These are phyloP conservation scores for Dipus sagitta DNA, from an alignment of 2,797 vertebrate genomes.

Conservation along the genomic window DNA sequence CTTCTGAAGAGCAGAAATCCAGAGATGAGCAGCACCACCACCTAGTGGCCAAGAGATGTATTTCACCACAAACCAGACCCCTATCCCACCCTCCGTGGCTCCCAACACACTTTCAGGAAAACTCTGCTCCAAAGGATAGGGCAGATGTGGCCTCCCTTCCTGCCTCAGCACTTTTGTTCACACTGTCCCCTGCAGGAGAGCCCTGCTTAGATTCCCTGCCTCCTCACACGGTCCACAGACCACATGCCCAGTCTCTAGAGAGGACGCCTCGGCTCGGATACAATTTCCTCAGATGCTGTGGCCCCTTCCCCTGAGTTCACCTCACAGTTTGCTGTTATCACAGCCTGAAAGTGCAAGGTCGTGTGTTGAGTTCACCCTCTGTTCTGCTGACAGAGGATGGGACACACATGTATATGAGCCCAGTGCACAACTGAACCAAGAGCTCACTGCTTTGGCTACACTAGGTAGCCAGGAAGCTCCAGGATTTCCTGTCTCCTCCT, in stretches of 20 bases:
- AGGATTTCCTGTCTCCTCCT: no score
- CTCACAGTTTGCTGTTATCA: neutral
- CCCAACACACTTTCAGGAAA: neutral
- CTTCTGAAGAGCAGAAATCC: neutral
- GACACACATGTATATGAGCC: rapidly evolving
- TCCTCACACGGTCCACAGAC: neutral
- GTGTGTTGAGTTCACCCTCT: neutral
- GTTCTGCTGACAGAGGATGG: rapidly evolving
- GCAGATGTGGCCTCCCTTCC: neutral
- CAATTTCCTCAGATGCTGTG: no score
- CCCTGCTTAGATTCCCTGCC: neutral
- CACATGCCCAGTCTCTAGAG: neutral
- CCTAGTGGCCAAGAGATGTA: neutral
- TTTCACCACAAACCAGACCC: neutral
- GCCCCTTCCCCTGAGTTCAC: neutral
- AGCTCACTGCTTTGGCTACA: no score
- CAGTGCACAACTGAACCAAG: no score
- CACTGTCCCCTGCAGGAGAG: rapidly evolving
- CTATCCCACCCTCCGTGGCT: rapidly evolving
- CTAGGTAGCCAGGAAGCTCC: no score
- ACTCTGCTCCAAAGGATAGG: neutral
- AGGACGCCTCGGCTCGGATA: rapidly evolving
- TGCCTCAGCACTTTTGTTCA: rapidly evolving
- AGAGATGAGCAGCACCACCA: neutral
- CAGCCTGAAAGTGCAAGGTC: neutral